A percentile compares a stretch with the other conserved stretches of the same genome.
These are phyloP conservation scores for Halcyon chelicuti DNA, from an alignment of 2,797 vertebrate species.

Conservation along the genomic window DNA sequence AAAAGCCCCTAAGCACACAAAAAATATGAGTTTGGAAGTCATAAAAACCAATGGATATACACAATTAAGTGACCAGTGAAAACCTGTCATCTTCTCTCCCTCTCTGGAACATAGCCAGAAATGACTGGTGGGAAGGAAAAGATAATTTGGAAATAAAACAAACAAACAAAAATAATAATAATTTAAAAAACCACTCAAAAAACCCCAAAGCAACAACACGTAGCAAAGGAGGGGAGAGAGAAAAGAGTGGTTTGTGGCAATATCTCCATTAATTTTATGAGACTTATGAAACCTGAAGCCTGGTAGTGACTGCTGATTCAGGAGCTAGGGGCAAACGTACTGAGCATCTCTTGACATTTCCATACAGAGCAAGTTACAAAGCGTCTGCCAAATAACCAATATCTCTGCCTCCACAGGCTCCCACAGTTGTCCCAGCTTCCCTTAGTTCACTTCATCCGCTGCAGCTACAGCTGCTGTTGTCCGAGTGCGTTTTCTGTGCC, in stretches of 20 bases:
- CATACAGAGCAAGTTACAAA: not conserved
- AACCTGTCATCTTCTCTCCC: not conserved
- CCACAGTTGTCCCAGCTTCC: not conserved
- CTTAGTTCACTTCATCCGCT: not conserved
- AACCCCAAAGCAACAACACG: not conserved
- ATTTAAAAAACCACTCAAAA: not conserved
- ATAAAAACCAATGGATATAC: slow-evolving; percentile 20
- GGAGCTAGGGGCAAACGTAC: not conserved
- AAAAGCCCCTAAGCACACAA: slow-evolving; percentile 31
- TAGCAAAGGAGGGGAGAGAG: not conserved
- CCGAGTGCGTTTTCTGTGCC: not conserved
- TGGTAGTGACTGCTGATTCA: not conserved
- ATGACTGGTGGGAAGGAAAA: not conserved
- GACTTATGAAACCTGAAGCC: not conserved
- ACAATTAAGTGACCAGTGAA: slow-evolving; percentile 33
- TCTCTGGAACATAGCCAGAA: not conserved
- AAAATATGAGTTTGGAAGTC: slow-evolving; percentile 57
- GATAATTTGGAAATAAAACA: not conserved
- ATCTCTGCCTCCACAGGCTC: not conserved
- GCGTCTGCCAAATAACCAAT: not conserved
- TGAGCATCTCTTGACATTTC: not conserved
- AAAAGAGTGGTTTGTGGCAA: not conserved
- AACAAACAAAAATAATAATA: too few species aligned
- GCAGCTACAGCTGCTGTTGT: not conserved
- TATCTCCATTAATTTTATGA: not conserved